These are phyloP conservation scores for Aethes cnicana DNA, from an alignment of 2,888 invertebrate genomes.

Conservation along the genomic window DNA sequence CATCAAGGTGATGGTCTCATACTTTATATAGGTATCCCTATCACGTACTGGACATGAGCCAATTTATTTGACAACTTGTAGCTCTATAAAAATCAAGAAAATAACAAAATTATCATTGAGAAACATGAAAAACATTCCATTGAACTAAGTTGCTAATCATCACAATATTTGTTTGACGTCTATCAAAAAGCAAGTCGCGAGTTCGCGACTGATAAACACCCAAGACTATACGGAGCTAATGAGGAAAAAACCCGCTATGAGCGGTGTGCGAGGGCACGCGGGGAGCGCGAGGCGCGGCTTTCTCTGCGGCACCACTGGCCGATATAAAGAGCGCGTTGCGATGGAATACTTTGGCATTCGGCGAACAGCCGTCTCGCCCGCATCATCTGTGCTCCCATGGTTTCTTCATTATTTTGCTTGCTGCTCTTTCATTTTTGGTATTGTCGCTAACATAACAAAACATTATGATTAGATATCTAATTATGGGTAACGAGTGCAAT, in stretches of 20 bases:
- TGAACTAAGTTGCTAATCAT: constrained; percentile 23
- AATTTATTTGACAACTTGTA: not conserved
- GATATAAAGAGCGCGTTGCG: constrained; percentile 79
- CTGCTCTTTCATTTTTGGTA: constrained; percentile 51
- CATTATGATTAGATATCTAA: constrained; percentile 63
- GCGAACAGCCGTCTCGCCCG: constrained; percentile 80
- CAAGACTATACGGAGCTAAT: constrained; percentile 70
- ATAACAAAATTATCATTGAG: constrained; percentile 6
- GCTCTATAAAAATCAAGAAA: not conserved
- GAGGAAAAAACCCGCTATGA: constrained; percentile 81
- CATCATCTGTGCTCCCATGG: constrained; percentile 64
- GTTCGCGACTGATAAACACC: constrained; percentile 72
- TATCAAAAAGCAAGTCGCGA: constrained; percentile 58
- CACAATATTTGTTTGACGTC: constrained; percentile 47
- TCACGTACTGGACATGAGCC: too few relatives aligned
- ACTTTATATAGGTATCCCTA: too few relatives aligned
- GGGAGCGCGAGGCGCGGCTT: constrained; percentile 76
- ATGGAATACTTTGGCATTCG: constrained; percentile 79
- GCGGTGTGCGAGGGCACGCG: constrained; percentile 54
- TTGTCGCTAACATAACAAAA: constrained; percentile 69
- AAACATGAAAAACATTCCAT: constrained; percentile 25
- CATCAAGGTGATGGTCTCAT: constrained; percentile 13
- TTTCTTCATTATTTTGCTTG: constrained; percentile 52
- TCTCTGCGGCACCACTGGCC: constrained; percentile 71
- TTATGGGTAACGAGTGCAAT: constrained; percentile 71